Conservation (phyloP, 35 echinoderm and acorn worm genomes). For the Ophioderma brevispina region DNA sequence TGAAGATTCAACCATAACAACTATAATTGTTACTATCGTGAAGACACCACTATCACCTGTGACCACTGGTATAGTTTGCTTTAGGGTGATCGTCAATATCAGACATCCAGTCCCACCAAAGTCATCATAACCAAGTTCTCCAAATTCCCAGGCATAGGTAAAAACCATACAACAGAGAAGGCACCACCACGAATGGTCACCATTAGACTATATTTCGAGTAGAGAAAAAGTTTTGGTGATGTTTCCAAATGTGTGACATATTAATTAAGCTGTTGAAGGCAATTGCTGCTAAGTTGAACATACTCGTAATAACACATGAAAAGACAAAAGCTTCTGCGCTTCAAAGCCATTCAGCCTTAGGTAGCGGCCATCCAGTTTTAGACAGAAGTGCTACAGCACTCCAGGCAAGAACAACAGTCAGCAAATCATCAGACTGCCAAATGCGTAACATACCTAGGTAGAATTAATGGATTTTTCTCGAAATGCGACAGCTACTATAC, state of each 20-base stretch:
- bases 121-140: neutral
- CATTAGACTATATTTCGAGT: neutral
- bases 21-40: neutral
- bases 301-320: slow-evolving; percentile 37
- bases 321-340: slow-evolving; percentile 47
- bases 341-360: slow-evolving; percentile 59
- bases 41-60: neutral
- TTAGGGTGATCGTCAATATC: neutral
- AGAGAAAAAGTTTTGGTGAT: neutral
- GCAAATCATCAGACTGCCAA: slow-evolving; percentile 41
- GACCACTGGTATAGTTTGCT: neutral
- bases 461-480: slow-evolving; percentile 14
- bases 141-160: neutral
- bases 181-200: neutral
- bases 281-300: slow-evolving; percentile 39
- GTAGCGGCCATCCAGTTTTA: slow-evolving; percentile 30
- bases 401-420: slow-evolving; percentile 36
- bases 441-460: slow-evolving; percentile 45
- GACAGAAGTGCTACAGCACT: slow-evolving; percentile 16
- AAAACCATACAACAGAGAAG: neutral
- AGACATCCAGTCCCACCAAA: neutral
- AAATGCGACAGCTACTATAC: slow-evolving; percentile 30
- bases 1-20: neutral
- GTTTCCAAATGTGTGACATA: neutral
- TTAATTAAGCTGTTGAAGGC: slow-evolving; percentile 39